Percentiles rank a stretch among this genome's conserved stretches.
Conservation (phyloP, 2,797 vertebrate genomes). For the Falco novaeseelandiae region DNA sequence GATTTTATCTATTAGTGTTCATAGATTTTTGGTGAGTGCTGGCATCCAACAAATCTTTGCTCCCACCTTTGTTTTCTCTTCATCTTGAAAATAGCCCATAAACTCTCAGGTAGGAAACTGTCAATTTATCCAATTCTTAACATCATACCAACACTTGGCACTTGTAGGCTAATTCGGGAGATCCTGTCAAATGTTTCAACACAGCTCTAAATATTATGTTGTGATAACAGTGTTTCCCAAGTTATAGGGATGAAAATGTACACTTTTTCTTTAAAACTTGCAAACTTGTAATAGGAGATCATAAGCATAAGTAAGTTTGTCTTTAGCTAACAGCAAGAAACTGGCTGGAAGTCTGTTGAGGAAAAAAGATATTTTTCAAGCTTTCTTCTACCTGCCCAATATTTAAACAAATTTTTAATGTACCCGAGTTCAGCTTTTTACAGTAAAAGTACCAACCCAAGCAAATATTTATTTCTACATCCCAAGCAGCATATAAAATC, state of each 20-base stretch:
- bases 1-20: background rate
- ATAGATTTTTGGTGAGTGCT: background rate
- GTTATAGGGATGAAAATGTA: background rate
- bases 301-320: background rate
- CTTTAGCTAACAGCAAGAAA: background rate
- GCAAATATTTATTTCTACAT: background rate
- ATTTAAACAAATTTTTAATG: background rate
- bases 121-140: background rate
- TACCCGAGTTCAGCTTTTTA: background rate
- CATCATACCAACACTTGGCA: background rate
- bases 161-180: background rate
- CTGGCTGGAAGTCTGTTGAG: background rate
- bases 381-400: background rate
- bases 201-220: background rate
- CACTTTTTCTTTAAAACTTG: background rate
- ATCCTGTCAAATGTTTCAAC: background rate
- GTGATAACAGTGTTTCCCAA: background rate
- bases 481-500: background rate
- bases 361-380: background rate
- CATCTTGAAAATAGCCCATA: background rate
- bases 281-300: background rate
- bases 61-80: background rate
- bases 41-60: background rate
- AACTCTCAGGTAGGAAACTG: background rate
- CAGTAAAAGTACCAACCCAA: background rate